Base-by-base conservation (phyloP, 92 coral and sea anemone species). In the Palythoa grandiflora region DNA sequence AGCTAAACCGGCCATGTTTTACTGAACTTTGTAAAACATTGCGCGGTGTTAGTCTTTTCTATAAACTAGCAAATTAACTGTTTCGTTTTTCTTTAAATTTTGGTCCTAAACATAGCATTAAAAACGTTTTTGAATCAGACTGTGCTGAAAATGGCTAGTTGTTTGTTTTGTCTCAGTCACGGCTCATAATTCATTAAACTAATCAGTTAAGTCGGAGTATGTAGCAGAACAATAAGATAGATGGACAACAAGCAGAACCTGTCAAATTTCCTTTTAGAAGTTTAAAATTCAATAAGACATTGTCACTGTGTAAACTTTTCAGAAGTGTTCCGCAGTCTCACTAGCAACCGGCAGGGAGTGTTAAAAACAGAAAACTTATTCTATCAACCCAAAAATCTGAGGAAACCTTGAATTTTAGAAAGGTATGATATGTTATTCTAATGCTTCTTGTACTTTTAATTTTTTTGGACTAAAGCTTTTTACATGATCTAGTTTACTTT, bases 251-350 rank as follows among this genome's bases (percentile, higher is more conserved):
- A 21, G 6, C 11, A 40, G 50, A 44, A 8, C 9, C 21, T 81
- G 86, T 81, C 86, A 81, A 66, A 14, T 48, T 66, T 53, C 65
- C 40, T 63, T 81, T 68, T 61, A 65, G 54, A 81, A 68, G 86
- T 81, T 65, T 11, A 66, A 81, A 81, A 44, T 47, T 81, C 86
- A 81, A 47, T 81, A 63, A 81, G 36, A 74, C 36, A 47, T 48
- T 65, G 75, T 81, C 1, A 6, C 86, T 63, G 86, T 81, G 86
- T 81, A 65, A 81, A 81, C 75, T 9, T 19, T 68, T 19, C 7
- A 20, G 6, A 63, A 80, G 39, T 20, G 80, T 10, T 19, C 16
- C 3, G 63, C 10, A 52, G 75, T n/a, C 36, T 70, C 75, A 20
- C 19, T 15, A 81, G 13, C 38, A 65, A 66, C 75, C 38, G 9